phyloP scores from a whole-genome alignment of 2,113 vertebrate species.

The Zapus hudsonius region DNA sequence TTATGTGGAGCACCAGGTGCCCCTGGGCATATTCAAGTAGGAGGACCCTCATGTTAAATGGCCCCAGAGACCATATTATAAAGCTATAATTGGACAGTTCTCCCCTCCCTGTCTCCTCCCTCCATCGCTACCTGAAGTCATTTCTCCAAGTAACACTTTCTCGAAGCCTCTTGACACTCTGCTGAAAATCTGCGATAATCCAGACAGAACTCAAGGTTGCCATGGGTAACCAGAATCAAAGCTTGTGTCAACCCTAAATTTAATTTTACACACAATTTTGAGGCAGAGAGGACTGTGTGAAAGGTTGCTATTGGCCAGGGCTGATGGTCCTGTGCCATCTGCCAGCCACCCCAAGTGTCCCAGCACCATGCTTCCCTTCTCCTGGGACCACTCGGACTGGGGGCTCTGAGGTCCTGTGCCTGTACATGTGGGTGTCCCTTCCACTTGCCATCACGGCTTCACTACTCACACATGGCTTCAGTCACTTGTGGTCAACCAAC shows the following conservation, averaged over 20 bases:
- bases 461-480: background rate
- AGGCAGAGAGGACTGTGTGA: slow-evolving; percentile 33
- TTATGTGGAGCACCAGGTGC: fast-evolving
- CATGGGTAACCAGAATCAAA: slow-evolving; percentile 73
- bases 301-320: slow-evolving; percentile 35
- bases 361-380: background rate
- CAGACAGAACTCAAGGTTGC: slow-evolving; percentile 73
- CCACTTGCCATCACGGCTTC: background rate
- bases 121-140: slow-evolving; percentile 34
- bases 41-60: background rate
- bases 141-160: slow-evolving; percentile 69
- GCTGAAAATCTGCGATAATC: slow-evolving; percentile 67
- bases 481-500: background rate
- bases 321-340: background rate
- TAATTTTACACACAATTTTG: slow-evolving; percentile 67
- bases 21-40: background rate
- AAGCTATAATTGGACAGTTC: slow-evolving; percentile 66
- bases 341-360: background rate
- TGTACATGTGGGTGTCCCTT: fast-evolving
- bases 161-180: slow-evolving; percentile 58
- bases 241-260: slow-evolving; percentile 67
- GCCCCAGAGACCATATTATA: slow-evolving; percentile 47
- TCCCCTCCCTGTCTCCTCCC: slow-evolving; percentile 28
- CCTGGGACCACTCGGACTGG: background rate
- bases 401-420: background rate